Base-by-base conservation (phyloP, 2,113 vertebrate species). In the Numida meleagris region DNA sequence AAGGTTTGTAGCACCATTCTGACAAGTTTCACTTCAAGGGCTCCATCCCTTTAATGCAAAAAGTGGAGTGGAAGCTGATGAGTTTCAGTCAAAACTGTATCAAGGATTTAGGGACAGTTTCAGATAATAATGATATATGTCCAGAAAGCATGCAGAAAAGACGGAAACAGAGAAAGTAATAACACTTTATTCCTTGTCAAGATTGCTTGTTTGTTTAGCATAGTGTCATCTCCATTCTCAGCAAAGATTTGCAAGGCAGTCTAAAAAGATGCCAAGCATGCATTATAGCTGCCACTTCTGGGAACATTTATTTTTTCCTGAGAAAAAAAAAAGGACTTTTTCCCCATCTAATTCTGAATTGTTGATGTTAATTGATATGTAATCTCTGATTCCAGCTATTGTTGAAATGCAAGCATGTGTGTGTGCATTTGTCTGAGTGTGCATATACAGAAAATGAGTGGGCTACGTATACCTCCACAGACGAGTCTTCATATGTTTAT, bases 1-100 rank as follows among this genome's bases (percentile, higher is more conserved):
- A 62, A 50, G 4, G 25, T 75, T 88, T 92, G 51, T 90, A 78
- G 46, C 81, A 78, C 13, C 27, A 76, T 36, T 71, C 25, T 74
- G 86, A 83, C 50, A 77, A 74, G 62, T 73, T 89, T 76, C 76
- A 79, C 45, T 90, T 84, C 57, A 84, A 90, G 24, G 7, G 34
- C 70, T 79, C 40, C 48, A 65, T 40, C 10, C 12, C 9, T 82
- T 92, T 61, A 82, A 79, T 58, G 18, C 61, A 75, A 82, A 90
- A 79, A 86, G 2, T 17, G 46, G 23, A 82, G 27, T 15, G n/a
- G 46, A 88, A 88, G 17, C 12, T 59, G 42, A 11, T 25, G 24
- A 65, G 9, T 68, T 95, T 57, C 53, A 84, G 8, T 70, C 31
- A 82, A 72, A 93, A 73, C 40, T 48, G 7, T 58, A 58, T 61